Evolutionary conservation across 1,140 invertebrate species (phyloP).

Genomic region (Gerris buenoi): DNA sequence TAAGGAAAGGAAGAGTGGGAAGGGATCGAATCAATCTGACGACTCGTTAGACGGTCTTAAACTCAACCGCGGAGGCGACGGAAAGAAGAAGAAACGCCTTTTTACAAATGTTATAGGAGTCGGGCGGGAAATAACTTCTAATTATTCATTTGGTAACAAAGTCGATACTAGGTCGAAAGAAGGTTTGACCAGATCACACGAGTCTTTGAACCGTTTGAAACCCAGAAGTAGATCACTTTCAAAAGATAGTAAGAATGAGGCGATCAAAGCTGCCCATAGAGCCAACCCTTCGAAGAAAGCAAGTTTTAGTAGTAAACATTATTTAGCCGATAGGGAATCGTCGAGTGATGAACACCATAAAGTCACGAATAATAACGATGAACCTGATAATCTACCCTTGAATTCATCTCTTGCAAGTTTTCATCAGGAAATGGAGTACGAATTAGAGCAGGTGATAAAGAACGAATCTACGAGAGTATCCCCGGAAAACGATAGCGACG

Average conservation of each 20-base stretch:
- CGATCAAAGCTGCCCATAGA: background rate
- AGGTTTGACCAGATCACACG: background rate
- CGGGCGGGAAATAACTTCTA: background rate
- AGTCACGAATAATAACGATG: too few relatives aligned
- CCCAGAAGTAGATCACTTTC: background rate
- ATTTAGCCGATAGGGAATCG: background rate
- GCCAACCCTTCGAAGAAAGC: background rate
- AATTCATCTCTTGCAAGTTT: background rate
- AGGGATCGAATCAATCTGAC: background rate
- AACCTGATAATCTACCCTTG: background rate
- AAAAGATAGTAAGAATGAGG: background rate
- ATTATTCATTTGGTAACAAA: background rate
- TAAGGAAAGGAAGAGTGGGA: too few relatives aligned
- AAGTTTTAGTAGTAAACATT: background rate
- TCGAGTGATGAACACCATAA: background rate
- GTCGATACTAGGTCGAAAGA: background rate
- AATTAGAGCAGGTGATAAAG: slow-evolving; percentile 5
- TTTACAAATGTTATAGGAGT: background rate
- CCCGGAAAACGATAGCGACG: slow-evolving; percentile 2
- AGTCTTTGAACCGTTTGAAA: background rate
- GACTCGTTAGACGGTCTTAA: background rate
- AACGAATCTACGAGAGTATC: background rate
- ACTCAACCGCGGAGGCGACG: background rate
- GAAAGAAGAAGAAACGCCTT: background rate
- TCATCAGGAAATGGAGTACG: background rate